Base-by-base conservation (phyloP, 2,888 invertebrate genomes). In the Portevinia maculata region DNA sequence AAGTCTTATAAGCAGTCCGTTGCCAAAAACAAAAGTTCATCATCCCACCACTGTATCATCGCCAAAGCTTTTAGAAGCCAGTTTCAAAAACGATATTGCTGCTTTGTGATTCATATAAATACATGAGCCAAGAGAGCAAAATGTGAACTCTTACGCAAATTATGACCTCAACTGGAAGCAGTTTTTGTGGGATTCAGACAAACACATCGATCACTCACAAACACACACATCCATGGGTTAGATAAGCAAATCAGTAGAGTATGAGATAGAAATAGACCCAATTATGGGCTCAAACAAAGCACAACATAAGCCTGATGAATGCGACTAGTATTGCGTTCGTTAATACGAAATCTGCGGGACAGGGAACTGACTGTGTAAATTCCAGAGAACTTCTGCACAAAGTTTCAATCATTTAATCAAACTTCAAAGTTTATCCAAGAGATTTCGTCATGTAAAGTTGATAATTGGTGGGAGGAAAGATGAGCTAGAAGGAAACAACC, bases 361-460 rank as follows among this genome's bases (percentile, higher is more conserved):
- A 9, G 30, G 41, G 15, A 8, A 9, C 8, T 34, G 5, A 21
- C 21, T 67, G 39, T 50, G 48, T 59, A 57, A 57, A 76, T 62
- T 78, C 64, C 32, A 59, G 41, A 50, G 52, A 52, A 41, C 39
- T 24, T 32, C 11, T 19, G 46, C 55, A 34, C 32, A 79, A 70
- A 70, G 48, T 81, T 64, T 59, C 75, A 75, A 75, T 75, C 81
- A 75, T 81, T 81, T 81, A 75, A 81, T 81, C 75, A 81, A 81
- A 81, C 81, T 81, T 81, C 64, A 81, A 81, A 81, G 81, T 75
- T 75, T 81, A 70, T 75, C 64, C 81, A 75, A 81, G 75, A 81
- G 81, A 81, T 81, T 75, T 81, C 81, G 53, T 75, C 69, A 32
- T 70, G 64, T 70, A 81, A 75, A 75, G 64, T 17, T 75, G 70